Base-by-base conservation (phyloP, 2,797 vertebrate species). In the Helarctos malayanus region DNA sequence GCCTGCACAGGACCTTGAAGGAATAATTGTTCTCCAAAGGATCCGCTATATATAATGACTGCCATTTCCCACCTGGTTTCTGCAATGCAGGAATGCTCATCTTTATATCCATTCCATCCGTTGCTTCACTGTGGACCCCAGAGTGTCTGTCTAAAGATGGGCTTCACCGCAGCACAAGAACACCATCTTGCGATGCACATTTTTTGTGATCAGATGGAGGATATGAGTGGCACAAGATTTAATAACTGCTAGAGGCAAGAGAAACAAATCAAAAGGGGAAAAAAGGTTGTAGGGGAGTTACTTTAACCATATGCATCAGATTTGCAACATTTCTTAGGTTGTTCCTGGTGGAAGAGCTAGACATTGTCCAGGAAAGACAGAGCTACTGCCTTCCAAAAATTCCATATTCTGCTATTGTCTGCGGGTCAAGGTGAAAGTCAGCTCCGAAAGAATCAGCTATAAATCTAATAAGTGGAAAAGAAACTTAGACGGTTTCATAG, bases 401-500 rank as follows among this genome's bases (percentile, higher is more conserved):
- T 95, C 96, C 83, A 73, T 54, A 83, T 85, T 93, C 91, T 93
- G 49, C 79, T 84, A n/a, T 65, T 95, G 38, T 79, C 54, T 84
- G 27, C 3, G 15, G 89, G 91, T 94, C 91, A 97, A 80, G 41
- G 91, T 78, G 90, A 94, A 79, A 96, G 71, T 45, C 69, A 82
- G 63, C 75, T 82, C 56, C 91, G 88, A 91, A 96, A 86, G 80
- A 92, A 89, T 91, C 69, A 94, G 83, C 94, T 82, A 54, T 63
- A 97, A 94, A 97, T 95, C 69, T 90, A 97, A 52, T 88, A 92
- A 89, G 49, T 49, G 5, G 73, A 75, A 79, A 89, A 96, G 81
- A 97, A 92, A 86, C 84, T 94, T 84, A 71, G 83, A 81, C 21
- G 25, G 23, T 54, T 95, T 90, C 47, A 52, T 86, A 25, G 35